phyloP scores from a whole-genome alignment of 2,113 vertebrate genomes.

The Protomyctophum bolini region DNA sequence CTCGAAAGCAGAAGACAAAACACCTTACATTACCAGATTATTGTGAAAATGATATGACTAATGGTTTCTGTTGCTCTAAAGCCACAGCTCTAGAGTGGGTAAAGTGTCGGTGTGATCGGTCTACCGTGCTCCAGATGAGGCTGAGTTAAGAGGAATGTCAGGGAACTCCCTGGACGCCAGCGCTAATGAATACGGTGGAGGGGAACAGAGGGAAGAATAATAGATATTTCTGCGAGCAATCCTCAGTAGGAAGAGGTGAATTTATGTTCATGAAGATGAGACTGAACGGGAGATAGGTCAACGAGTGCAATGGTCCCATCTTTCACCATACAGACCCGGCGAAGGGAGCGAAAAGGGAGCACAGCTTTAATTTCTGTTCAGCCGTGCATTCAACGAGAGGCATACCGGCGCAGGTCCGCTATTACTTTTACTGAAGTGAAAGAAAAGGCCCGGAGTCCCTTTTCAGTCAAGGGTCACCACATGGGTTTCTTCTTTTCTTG shows the following conservation, averaged over 20 bases:
- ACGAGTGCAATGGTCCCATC: conserved; percentile 37
- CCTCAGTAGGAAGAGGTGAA: conserved; percentile 50
- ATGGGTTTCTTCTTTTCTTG: conserved; percentile 40
- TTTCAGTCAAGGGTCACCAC: conserved; percentile 43
- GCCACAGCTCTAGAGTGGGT: conserved; percentile 8
- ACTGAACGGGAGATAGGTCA: conserved; percentile 56
- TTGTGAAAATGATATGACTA: neutral
- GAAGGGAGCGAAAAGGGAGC: conserved; percentile 38
- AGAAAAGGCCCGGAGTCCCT: conserved; percentile 13
- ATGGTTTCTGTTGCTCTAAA: conserved; percentile 3
- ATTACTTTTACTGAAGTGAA: conserved; percentile 10
- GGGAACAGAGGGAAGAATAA: conserved; percentile 56
- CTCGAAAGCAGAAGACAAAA: neutral
- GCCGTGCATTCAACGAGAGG: conserved; percentile 52
- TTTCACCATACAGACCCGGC: conserved; percentile 34
- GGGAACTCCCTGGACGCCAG: conserved; percentile 36
- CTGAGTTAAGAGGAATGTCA: conserved; percentile 39
- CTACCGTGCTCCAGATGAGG: conserved; percentile 35
- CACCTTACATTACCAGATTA: neutral
- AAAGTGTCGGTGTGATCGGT: conserved; percentile 7
- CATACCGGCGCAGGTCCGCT: conserved; percentile 26
- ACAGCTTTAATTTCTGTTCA: conserved; percentile 68
- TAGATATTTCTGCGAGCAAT: conserved; percentile 61
- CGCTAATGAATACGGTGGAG: conserved; percentile 12
- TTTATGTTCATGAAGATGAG: conserved; percentile 73